Conservation (phyloP, 2,797 vertebrate genomes). For the Borostomias antarcticus region DNA sequence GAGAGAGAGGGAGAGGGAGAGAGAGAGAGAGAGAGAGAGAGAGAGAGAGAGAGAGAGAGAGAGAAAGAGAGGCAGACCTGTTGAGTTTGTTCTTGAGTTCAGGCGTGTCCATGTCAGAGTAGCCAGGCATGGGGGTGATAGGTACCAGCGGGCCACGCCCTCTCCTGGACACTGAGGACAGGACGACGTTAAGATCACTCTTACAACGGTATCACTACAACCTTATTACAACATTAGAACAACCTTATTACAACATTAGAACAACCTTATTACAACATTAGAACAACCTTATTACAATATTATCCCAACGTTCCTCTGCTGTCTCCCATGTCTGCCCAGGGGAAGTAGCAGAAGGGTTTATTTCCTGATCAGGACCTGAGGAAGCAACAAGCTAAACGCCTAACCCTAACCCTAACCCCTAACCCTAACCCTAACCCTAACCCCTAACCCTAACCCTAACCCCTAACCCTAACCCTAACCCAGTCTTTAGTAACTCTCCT, state of each 20-base stretch:
- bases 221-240: conserved; percentile 18
- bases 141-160: conserved; percentile 68
- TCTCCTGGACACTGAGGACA: too few relatives aligned
- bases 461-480: too few relatives aligned
- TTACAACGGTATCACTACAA: too few relatives aligned
- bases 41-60: neutral
- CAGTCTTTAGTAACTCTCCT: too few relatives aligned
- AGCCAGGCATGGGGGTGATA: conserved; percentile 88
- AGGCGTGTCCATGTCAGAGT: conserved; percentile 94
- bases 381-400: too few relatives aligned
- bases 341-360: too few relatives aligned
- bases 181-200: conserved; percentile 47
- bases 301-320: too few relatives aligned
- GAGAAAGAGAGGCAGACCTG: conserved; percentile 84
- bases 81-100: conserved; percentile 89
- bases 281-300: neutral
- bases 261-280: neutral
- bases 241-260: neutral
- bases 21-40: neutral
- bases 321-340: too few relatives aligned
- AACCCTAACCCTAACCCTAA: too few relatives aligned
- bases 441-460: too few relatives aligned
- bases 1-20: neutral
- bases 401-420: too few relatives aligned
- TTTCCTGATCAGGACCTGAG: too few relatives aligned